These are phyloP conservation scores for Alaudala cheleensis DNA, from an alignment of 2,113 vertebrate genomes.

Conservation along the genomic window DNA sequence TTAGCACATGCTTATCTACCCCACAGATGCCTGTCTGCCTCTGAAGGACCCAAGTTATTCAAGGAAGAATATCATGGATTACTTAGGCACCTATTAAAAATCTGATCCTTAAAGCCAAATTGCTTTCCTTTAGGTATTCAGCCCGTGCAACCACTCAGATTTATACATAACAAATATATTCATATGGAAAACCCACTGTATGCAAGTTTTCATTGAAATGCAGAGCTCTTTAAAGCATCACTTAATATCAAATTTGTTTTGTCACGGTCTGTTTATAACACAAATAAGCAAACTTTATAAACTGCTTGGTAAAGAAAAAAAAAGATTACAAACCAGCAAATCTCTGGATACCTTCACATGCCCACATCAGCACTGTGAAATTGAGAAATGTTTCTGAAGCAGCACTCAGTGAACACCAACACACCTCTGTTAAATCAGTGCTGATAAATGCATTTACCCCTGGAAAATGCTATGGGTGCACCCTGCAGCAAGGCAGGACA, in stretches of 20 bases:
- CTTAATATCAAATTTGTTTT: neutral
- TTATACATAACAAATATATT: neutral
- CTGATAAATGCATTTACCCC: neutral
- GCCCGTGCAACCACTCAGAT: neutral
- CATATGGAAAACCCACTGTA: neutral
- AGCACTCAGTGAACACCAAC: neutral
- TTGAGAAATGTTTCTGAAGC: neutral
- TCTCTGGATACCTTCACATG: neutral
- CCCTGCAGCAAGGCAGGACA: neutral
- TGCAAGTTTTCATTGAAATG: neutral
- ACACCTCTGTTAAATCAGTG: neutral
- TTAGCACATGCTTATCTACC: neutral
- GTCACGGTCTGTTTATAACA: neutral
- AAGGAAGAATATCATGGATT: neutral
- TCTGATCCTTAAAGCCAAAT: neutral
- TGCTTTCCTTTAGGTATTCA: neutral
- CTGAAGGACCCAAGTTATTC: neutral
- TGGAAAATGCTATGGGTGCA: neutral
- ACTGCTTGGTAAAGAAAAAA: neutral
- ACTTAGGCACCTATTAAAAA: neutral
- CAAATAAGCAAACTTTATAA: neutral
- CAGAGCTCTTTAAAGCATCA: neutral
- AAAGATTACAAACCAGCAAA: neutral
- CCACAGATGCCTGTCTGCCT: neutral
- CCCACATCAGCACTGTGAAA: neutral